Conservation (phyloP, 2,888 invertebrate species). For the Penaeus monodon region DNA sequence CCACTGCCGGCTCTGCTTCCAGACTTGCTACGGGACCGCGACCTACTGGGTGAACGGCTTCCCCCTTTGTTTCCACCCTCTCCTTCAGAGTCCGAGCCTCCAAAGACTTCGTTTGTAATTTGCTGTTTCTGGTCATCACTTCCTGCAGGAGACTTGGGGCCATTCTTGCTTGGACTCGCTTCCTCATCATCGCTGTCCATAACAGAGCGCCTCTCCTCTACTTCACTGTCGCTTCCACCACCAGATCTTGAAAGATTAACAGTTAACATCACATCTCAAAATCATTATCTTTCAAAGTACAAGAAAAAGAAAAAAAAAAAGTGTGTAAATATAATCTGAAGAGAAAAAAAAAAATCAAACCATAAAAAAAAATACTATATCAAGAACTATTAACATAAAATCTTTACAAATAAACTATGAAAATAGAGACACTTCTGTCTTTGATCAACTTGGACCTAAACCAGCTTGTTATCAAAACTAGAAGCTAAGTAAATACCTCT, state of each 20-base stretch:
- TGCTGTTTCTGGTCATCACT: constrained; percentile 38
- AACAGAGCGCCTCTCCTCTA: constrained; percentile 50
- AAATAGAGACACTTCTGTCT: neutral
- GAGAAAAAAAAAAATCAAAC: neutral
- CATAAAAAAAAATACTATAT: neutral
- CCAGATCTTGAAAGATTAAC: constrained; percentile 24
- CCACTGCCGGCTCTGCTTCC: constrained; percentile 48
- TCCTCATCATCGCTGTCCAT: constrained; percentile 58
- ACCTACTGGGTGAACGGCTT: constrained; percentile 18
- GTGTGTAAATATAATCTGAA: too few species aligned
- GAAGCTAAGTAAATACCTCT: constrained; percentile 27
- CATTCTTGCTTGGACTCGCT: neutral
- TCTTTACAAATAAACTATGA: neutral
- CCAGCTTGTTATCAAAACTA: neutral
- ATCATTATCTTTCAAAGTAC: neutral
- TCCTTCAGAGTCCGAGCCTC: constrained; percentile 50
- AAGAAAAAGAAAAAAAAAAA: too few species aligned
- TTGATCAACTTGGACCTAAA: neutral
- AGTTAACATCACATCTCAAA: neutral
- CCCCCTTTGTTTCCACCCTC: constrained; percentile 32
- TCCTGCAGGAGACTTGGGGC: neutral
- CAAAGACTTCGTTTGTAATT: constrained; percentile 53
- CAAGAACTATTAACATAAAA: neutral
- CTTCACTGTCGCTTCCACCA: constrained; percentile 51
- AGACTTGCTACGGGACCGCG: constrained; percentile 35